Evolutionary conservation across 2,888 invertebrate genomes (phyloP), one percentile per base, ranked within the genome.

Genomic region (Diadegma fenestrale): DNA sequence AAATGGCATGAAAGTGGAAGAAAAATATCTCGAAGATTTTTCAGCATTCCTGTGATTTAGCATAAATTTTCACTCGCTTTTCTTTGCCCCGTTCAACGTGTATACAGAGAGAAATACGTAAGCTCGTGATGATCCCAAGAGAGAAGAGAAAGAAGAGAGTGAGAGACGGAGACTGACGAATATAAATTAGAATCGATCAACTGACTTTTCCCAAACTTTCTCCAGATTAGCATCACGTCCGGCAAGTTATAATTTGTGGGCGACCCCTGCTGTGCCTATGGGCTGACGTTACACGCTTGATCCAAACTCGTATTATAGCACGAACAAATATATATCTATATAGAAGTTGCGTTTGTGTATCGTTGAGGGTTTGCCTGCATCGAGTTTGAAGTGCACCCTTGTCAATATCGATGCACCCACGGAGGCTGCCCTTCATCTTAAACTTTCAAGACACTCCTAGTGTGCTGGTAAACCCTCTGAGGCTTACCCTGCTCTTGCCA

Each of bases 341-440:
- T 12, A 22, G 43, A 68, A 78, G 68, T 58, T 37, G 5, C 22
- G 69, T 33, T 33, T 68, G 17, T 68, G 26, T 68, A 26, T 73
- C 71, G 54, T 75, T 66, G 26, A 41, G 43, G 76, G 73, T 66
- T 37, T 79, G 85, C 73, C 87, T 75, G 80, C 85, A 73, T 75
- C 54, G 80, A 80, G 80, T 51, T 87, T 87, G 89, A 88, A 88
- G 91, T 90, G 92, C 92, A 93, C 93, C 93, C 93, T 93, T 92
- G 93, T 93, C 93, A 93, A 93, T 93, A 93, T 93, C 93, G 93
- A 93, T 93, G 92, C 93, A 92, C 89, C 92, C 91, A 90, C 90
- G 79, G 84, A 80, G 87, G 86, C 72, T 76, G 73, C 80, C 85
- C 82, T 66, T 84, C 77, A 82, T 80, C 73, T 81, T 83, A 33